Percentiles rank a stretch among this genome's conserved stretches.
These are phyloP conservation scores for Dipodomys stephensi DNA, from an alignment of 2,113 vertebrate species.

Conservation along the genomic window DNA sequence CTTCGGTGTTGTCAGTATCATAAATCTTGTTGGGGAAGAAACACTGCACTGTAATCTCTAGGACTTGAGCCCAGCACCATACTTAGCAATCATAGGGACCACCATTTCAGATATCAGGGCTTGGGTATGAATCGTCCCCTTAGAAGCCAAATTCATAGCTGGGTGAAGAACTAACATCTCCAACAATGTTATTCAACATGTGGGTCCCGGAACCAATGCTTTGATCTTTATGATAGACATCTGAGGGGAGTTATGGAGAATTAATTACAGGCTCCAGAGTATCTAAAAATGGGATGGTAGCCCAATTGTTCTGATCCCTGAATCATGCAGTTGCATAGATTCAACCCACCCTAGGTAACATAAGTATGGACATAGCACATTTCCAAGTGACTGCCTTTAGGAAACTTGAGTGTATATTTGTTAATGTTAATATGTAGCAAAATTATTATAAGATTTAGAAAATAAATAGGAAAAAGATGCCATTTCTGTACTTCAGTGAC, in stretches of 20 bases:
- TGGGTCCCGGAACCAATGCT: not conserved
- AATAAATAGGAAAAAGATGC: constrained; percentile 1
- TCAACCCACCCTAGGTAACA: constrained; percentile 2
- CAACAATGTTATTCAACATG: not conserved
- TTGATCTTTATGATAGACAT: constrained; percentile 29
- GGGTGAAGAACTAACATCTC: constrained; percentile 32
- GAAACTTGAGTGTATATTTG: not conserved
- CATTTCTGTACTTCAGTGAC: not conserved
- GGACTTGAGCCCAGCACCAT: not conserved
- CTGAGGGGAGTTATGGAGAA: constrained; percentile 11
- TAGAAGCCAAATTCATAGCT: constrained; percentile 9
- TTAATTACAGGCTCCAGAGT: constrained; percentile 52
- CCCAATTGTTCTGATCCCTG: constrained; percentile 6
- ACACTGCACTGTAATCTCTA: not conserved
- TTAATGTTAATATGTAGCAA: constrained; percentile 37
- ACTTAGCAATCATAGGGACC: not conserved
- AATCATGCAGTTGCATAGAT: not conserved
- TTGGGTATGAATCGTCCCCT: not conserved
- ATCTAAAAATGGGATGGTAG: not conserved
- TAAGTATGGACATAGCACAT: not conserved
- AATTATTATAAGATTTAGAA: constrained; percentile 39
- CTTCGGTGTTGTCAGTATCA: not conserved
- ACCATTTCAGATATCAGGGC: not conserved
- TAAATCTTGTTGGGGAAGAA: not conserved
- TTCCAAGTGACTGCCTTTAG: not conserved